Evolutionary conservation across 2,797 vertebrate species (phyloP).

Genomic region (Cercopithecus hamlyni): DNA sequence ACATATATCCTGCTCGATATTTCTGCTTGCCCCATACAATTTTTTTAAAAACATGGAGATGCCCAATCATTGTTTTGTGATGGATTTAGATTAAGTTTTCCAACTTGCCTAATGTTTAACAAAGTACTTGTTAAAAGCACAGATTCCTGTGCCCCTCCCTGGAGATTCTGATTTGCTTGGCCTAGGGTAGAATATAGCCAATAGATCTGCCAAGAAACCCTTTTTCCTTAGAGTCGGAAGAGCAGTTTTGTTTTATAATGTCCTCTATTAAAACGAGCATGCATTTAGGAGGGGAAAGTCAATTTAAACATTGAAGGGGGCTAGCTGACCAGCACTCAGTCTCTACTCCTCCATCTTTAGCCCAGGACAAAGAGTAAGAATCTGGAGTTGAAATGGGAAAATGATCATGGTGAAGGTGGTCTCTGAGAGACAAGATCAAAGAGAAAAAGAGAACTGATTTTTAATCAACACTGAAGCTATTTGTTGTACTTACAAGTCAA

Average conservation of each 20-base stretch:
- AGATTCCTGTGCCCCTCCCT: not conserved
- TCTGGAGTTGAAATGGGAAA: not conserved
- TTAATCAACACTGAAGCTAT: not conserved
- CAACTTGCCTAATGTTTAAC: not conserved
- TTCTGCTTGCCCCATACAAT: not conserved
- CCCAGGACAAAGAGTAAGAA: not conserved
- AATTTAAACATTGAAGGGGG: not conserved
- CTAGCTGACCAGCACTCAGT: not conserved
- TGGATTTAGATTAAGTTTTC: not conserved
- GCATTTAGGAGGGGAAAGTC: not conserved
- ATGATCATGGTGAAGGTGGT: not conserved
- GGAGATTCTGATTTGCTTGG: not conserved
- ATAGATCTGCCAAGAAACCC: constrained; percentile 19
- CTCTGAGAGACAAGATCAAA: not conserved
- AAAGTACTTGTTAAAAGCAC: not conserved
- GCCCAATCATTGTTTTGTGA: not conserved
- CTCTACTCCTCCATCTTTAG: not conserved
- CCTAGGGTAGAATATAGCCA: not conserved
- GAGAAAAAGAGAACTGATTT: not conserved
- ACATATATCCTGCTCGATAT: not conserved
- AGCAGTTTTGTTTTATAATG: not conserved
- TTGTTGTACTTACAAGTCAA: not conserved
- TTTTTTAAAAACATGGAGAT: not conserved
- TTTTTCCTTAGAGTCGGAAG: not conserved
- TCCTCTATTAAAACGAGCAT: not conserved